Base-by-base conservation (phyloP, 2,113 vertebrate genomes). In the Lasiurus borealis region DNA sequence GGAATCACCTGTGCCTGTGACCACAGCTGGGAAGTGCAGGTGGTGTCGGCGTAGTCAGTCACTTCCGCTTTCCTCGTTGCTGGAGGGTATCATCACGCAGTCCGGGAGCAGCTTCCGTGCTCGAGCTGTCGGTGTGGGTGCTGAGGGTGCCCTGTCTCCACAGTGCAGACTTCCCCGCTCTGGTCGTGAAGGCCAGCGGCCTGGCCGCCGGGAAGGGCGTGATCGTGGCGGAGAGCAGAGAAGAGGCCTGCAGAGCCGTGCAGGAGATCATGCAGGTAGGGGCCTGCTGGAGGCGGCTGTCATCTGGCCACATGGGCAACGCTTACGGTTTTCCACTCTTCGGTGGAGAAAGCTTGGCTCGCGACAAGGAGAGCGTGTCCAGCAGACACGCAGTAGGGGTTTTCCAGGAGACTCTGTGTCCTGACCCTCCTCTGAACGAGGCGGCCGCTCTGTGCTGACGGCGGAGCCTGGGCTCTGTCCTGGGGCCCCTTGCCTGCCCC, bases 141-240 rank as follows among this genome's bases (percentile, higher is more conserved):
- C 16, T 85, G n/a, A 90, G 46, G n/a, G 21, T 93, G 46, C 34
- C 95, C 46, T 96, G 2, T 95, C 78, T 93, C 96, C 86, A 44
- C 96, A 99, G 99, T 76, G 99, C 99, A 2, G 98, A 98, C 85
- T 99, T 99, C 91, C 99, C 99, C 2, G 99, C 99, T 25, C 96
- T 99, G 92, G 99, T 99, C 83, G 99, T 99, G 94, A 99, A 99
- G 97, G 99, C 99, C 69, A 99, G 99, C 36, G 99, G 99, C 21
- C 98, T 99, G 96, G 99, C 99, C 6, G 99, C 99, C 66, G 99
- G 99, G 82, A 99, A 99, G 97, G 99, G 99, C 9, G 99, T 99
- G 64, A 98, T 99, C 2, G 99, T 99, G 90, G 99, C 99, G 0
- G 76, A 85, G 0, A 99, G 97, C 98, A 98, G 98, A 96, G 99